Evolutionary conservation across 2,888 invertebrate species (phyloP).

Genomic region (Epinotia nisella): DNA sequence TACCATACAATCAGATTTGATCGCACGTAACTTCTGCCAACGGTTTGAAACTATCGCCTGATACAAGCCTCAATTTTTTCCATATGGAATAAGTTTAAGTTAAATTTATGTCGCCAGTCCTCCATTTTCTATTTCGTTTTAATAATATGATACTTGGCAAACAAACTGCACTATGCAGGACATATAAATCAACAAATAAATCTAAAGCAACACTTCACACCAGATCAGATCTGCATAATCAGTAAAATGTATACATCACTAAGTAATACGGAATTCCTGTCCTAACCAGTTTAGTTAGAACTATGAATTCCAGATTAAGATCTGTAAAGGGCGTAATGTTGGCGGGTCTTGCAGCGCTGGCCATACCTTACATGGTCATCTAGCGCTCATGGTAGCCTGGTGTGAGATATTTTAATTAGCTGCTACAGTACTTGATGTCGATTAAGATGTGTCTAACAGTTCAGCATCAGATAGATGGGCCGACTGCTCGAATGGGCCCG

Average conservation of each 20-base stretch:
- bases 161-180: slow-evolving; percentile 5
- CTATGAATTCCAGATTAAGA: slow-evolving; percentile 22
- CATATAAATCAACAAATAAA: slow-evolving; percentile 13
- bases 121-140: not conserved
- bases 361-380: slow-evolving; percentile 28
- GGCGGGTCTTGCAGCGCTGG: slow-evolving; percentile 26
- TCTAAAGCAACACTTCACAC: slow-evolving; percentile 20
- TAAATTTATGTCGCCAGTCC: not conserved
- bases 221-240: slow-evolving; percentile 30
- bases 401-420: slow-evolving; percentile 60
- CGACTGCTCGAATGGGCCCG: not conserved
- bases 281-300: slow-evolving; percentile 15
- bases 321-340: slow-evolving; percentile 12
- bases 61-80: too few species aligned
- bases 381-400: slow-evolving; percentile 50
- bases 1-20: too few species aligned
- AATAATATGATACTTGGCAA: not conserved
- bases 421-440: slow-evolving; percentile 51
- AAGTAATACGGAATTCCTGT: slow-evolving; percentile 23
- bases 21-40: too few species aligned
- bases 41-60: too few species aligned
- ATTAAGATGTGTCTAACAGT: slow-evolving; percentile 54
- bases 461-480: slow-evolving; percentile 7
- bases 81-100: too few species aligned
- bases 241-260: slow-evolving; percentile 23